Conservation (phyloP, 23 tunicate genomes). For the Trididemnum nubilum region DNA sequence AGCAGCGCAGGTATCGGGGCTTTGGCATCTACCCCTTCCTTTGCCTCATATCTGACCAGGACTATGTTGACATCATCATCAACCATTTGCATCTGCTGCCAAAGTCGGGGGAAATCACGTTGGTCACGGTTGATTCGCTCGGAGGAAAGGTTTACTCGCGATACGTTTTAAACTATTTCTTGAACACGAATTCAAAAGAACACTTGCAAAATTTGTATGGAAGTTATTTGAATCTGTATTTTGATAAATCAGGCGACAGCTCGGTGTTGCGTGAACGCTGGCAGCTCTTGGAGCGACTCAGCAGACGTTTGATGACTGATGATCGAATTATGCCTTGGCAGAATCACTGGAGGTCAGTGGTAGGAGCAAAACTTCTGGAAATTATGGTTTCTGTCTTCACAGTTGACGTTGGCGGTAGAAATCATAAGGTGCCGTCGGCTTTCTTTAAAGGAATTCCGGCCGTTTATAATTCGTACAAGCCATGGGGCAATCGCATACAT, state of each 20-base stretch:
- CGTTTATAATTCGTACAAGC: conserved; percentile 63
- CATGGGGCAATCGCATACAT: conserved; percentile 45
- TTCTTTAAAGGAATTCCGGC: conserved; percentile 61
- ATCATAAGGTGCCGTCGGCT: conserved; percentile 27
- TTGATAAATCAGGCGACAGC: background rate
- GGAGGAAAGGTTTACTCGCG: conserved; percentile 56
- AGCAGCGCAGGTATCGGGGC: background rate
- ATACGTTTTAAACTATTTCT: conserved; percentile 22
- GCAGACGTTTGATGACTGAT: conserved; percentile 20
- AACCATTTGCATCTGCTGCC: conserved; percentile 34
- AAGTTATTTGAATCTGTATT: conserved; percentile 35
- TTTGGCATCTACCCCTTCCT: conserved; percentile 67
- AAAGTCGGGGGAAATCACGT: conserved; percentile 59
- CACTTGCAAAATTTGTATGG: conserved; percentile 34
- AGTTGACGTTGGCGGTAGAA: conserved; percentile 17
- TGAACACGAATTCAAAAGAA: background rate
- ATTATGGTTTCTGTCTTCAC: conserved; percentile 61
- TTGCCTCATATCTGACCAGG: conserved; percentile 55
- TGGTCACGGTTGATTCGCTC: conserved; percentile 12
- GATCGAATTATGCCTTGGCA: conserved; percentile 43
- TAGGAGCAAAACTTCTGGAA: conserved; percentile 68
- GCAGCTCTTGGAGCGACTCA: conserved; percentile 34
- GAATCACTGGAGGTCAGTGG: conserved; percentile 39
- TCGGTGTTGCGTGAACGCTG: conserved; percentile 53
- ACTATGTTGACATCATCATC: conserved; percentile 71